Percentiles rank a stretch among this genome's conserved stretches.
These are phyloP conservation scores for Himalopsyche anomala DNA, from an alignment of 2,888 invertebrate species.

Conservation along the genomic window DNA sequence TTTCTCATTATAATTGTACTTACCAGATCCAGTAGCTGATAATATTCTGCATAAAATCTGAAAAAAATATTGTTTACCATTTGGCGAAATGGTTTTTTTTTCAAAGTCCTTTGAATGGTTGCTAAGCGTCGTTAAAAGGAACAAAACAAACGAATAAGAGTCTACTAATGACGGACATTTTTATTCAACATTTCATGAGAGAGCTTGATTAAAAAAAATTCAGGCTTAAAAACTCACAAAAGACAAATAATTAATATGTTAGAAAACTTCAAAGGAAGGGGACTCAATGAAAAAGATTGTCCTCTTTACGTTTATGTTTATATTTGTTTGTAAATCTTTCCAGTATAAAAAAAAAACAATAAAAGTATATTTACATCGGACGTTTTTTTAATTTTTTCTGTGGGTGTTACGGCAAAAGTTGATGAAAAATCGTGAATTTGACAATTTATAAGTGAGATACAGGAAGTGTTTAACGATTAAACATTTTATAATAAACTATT, in stretches of 20 bases:
- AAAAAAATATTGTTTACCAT: slow-evolving; percentile 22
- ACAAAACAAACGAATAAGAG: slow-evolving; percentile 21
- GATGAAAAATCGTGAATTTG: too few species aligned
- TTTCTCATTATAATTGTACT: not conserved
- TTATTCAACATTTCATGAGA: slow-evolving; percentile 13
- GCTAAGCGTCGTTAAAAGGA: slow-evolving; percentile 30
- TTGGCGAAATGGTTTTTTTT: slow-evolving; percentile 12
- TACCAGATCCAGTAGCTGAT: not conserved
- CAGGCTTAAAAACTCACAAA: slow-evolving; percentile 34
- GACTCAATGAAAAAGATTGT: slow-evolving; percentile 17
- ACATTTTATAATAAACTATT: too few species aligned
- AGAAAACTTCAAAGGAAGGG: slow-evolving; percentile 27
- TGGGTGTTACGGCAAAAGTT: too few species aligned
- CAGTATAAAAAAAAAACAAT: too few species aligned
- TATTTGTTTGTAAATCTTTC: too few species aligned
- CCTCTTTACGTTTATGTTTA: not conserved
- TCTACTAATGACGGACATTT: slow-evolving; percentile 24
- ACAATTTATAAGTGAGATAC: too few species aligned
- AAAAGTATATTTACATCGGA: too few species aligned
- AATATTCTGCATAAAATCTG: not conserved
- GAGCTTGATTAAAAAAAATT: slow-evolving; percentile 26
- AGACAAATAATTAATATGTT: slow-evolving; percentile 34
- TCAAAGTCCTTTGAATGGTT: slow-evolving; percentile 14
- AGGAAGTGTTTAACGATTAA: too few species aligned
- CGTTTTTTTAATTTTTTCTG: too few species aligned